phyloP scores from a whole-genome alignment of 2,888 invertebrate species.

The Ophion ellenae region DNA sequence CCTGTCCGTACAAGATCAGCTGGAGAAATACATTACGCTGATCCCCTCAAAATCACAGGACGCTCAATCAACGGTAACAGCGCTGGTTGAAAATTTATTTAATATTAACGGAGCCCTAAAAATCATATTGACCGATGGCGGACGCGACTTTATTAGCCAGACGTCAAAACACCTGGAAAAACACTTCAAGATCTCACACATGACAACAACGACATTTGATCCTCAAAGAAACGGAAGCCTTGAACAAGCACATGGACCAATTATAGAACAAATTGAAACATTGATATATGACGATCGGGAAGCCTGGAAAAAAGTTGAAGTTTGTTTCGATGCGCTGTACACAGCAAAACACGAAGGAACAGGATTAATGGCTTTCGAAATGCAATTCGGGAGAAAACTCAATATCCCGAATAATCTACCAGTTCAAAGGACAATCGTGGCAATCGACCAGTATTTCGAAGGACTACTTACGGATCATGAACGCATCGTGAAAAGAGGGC shows the following conservation, averaged over 20 bases:
- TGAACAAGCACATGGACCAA: background rate
- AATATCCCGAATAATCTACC: no score
- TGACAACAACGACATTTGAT: background rate
- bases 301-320: no score
- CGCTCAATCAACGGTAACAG: background rate
- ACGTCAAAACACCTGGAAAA: background rate
- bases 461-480: background rate
- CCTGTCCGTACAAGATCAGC: no score
- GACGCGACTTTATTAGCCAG: background rate
- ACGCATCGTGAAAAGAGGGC: background rate
- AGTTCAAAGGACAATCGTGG: background rate
- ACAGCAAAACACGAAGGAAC: no score
- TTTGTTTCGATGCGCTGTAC: no score
- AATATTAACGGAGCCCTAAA: background rate
- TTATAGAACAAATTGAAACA: background rate
- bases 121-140: background rate
- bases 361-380: no score
- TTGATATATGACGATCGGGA: no score
- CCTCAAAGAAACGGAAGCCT: background rate
- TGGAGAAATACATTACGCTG: no score
- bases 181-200: background rate
- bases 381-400: no score
- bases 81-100: background rate
- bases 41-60: no score
- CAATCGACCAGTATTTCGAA: background rate